These are phyloP conservation scores for Porites evermanni DNA, from an alignment of 92 coral and sea anemone species.

Conservation along the genomic window DNA sequence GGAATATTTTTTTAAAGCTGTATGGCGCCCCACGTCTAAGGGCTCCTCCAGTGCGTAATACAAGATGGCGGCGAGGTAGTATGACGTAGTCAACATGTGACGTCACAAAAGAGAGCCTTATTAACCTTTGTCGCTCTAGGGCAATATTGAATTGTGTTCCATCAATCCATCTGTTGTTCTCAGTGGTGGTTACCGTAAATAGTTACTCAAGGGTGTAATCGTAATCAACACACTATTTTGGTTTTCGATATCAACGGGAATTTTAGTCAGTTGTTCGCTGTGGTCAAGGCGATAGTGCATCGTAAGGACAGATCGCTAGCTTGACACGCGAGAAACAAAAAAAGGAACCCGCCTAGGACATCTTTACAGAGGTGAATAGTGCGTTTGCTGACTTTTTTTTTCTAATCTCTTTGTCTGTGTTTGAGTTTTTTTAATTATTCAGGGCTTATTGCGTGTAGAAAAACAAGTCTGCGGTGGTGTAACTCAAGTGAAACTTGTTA, in stretches of 20 bases:
- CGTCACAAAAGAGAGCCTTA: slow-evolving; percentile 38
- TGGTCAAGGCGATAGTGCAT: slow-evolving; percentile 3
- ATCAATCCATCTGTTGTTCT: slow-evolving; percentile 48
- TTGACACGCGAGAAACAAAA: background rate
- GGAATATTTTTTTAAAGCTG: slow-evolving; percentile 13
- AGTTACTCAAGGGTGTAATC: slow-evolving; percentile 59
- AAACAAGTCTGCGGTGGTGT: slow-evolving; percentile 5
- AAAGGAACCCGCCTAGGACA: background rate
- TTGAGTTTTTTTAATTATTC: slow-evolving; percentile 20
- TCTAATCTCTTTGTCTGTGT: background rate
- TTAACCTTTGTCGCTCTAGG: slow-evolving; percentile 10
- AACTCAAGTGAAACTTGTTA: background rate
- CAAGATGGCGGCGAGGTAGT: slow-evolving; percentile 42
- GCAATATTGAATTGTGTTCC: slow-evolving; percentile 36
- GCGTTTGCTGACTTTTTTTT: background rate
- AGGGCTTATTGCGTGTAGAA: background rate
- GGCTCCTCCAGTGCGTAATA: slow-evolving; percentile 36
- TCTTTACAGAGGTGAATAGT: slow-evolving; percentile 16
- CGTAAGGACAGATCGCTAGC: slow-evolving; percentile 1
- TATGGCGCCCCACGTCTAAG: slow-evolving; percentile 23
- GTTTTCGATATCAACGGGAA: slow-evolving; percentile 36
- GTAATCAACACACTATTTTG: slow-evolving; percentile 53
- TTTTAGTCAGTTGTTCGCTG: slow-evolving; percentile 25
- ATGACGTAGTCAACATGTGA: slow-evolving; percentile 25
- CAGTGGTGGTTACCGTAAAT: slow-evolving; percentile 59